Evolutionary conservation across 2,888 invertebrate genomes (phyloP).

Genomic region (Nephrocerus scutellatus): DNA sequence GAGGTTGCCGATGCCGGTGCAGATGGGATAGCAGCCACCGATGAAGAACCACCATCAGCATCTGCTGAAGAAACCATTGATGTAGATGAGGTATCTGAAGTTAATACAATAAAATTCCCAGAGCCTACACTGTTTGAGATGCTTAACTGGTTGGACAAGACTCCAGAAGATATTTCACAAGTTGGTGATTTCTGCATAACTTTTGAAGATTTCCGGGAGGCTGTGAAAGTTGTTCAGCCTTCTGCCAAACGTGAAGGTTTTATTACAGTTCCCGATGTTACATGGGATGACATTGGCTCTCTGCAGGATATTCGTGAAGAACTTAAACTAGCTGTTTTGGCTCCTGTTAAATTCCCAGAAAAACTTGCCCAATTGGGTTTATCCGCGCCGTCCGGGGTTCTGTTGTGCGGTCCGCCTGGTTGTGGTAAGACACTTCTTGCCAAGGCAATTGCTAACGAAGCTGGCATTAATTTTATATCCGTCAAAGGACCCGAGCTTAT

Average conservation of each 20-base stretch:
- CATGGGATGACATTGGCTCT: slow-evolving; percentile 96
- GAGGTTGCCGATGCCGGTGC: slow-evolving; percentile 4
- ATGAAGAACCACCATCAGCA: slow-evolving; percentile 25
- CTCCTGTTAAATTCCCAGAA: slow-evolving; percentile 82
- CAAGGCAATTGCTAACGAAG: slow-evolving; percentile 97
- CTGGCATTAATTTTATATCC: slow-evolving; percentile 96
- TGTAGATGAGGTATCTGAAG: slow-evolving; percentile 46
- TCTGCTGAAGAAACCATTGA: slow-evolving; percentile 41
- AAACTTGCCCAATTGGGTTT: slow-evolving; percentile 73
- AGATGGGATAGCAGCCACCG: slow-evolving; percentile 16
- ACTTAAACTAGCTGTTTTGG: slow-evolving; percentile 82
- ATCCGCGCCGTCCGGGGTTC: slow-evolving; percentile 76
- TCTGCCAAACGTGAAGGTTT: slow-evolving; percentile 96
- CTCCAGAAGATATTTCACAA: slow-evolving; percentile 57
- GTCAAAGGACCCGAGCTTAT: slow-evolving; percentile 97
- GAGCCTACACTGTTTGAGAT: slow-evolving; percentile 52
- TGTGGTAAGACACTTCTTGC: slow-evolving; percentile 94
- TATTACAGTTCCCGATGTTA: slow-evolving; percentile 93
- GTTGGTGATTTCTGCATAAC: slow-evolving; percentile 61
- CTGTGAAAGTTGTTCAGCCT: slow-evolving; percentile 78
- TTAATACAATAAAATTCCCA: slow-evolving; percentile 23
- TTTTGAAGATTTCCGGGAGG: slow-evolving; percentile 68
- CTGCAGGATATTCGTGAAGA: slow-evolving; percentile 80
- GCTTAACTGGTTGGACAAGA: slow-evolving; percentile 60
- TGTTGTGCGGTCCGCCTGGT: slow-evolving; percentile 95